Evolutionary conservation across 2,888 invertebrate genomes (phyloP), one percentile per base, ranked within the genome.

Genomic region (Lepetodrilus schrolli): DNA sequence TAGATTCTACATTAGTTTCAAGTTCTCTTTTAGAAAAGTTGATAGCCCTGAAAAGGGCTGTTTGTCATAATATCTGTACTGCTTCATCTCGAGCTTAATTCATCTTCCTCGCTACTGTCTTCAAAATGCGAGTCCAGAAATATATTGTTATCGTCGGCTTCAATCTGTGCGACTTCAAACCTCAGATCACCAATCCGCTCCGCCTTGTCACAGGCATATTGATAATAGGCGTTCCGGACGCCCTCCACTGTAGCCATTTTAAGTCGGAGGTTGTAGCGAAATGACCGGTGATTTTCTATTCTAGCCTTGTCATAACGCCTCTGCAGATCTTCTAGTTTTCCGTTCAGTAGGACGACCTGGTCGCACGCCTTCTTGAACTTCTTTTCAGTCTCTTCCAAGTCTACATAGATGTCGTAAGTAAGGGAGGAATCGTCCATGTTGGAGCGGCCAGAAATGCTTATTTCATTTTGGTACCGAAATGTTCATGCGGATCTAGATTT

Each of bases 161-260:
- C 48, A 17, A 48, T 4, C 48, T 48, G 48, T 4, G 48, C 4
- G 20, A 8, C 48, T 48, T 48, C 48, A 48, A 20, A 48, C 2
- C 68, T 17, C 10, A 68, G 68, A 8, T 36, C 37, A 1, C 23
- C 23, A 21, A 68, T 43, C 23, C 43, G 20, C 23, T 68, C 68
- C 0, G 68, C 68, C 43, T 68, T 68, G n/a, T 68, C 38, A 38
- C 38, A 26, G 23, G 68, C 68, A 43, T 68, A 68, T 21, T 68
- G 13, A 13, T 68, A 38, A 38, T 68, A 68, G 0, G 68, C 43
- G 13, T 68, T 68, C 8, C 68, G 37, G 0, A 68, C 68, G 3
- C 68, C 68, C 10, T 68, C 68, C 0, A 38, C 68, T 4, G 10
- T 17, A 2, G 47, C 21, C 68, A 68, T 68, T 38, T 23, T 68